Evolutionary conservation across 2,113 vertebrate genomes (phyloP), one percentile per base, ranked within the genome.

Genomic region (Leucopsar rothschildi): DNA sequence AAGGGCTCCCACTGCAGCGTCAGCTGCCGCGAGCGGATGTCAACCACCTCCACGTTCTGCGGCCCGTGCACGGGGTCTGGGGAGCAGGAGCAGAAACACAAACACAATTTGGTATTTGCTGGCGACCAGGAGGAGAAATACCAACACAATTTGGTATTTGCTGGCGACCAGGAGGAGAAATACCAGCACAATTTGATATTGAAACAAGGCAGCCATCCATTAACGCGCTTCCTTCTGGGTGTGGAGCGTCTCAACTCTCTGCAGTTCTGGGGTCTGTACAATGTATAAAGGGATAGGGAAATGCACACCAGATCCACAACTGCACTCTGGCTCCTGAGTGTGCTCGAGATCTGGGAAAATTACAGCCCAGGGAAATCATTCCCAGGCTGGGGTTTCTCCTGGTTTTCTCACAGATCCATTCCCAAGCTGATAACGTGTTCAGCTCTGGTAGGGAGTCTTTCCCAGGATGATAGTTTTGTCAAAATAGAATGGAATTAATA

Each of bases 1-100:
- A 99, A 99, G 28, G 99, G 99, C 71, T 99, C 99, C 99, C 99
- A 99, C 91, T 99, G 99, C 66, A 99, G 95, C 1, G 99, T 99
- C 96, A 99, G 98, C 98, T 99, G 99, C 8, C 99, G 98, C 3
- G 99, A 98, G 10, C 99, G 98, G 86, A 99, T 99, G 53, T 99
- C 99, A 53, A 99, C 99, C 27, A 99, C 99, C n/a, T 99, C 99
- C 40, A 99, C 99, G 0, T 98, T 99, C 91, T 99, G 99, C 0
- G 99, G 99, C 2, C 99, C 98, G 2, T 99, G 99, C 50, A 99
- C 99, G 0, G 99, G 99, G 93, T 99, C 99, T 99, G 98, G 20
- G 64, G 24, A 55, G 29, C 31, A 77, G 56, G 25, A 9, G 86
- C 37, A 22, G 17, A 20, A 11, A 53, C 2, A 24, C 0, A 22